phyloP scores from a whole-genome alignment of 1,140 invertebrate genomes.

The Nixonia krombeini region DNA sequence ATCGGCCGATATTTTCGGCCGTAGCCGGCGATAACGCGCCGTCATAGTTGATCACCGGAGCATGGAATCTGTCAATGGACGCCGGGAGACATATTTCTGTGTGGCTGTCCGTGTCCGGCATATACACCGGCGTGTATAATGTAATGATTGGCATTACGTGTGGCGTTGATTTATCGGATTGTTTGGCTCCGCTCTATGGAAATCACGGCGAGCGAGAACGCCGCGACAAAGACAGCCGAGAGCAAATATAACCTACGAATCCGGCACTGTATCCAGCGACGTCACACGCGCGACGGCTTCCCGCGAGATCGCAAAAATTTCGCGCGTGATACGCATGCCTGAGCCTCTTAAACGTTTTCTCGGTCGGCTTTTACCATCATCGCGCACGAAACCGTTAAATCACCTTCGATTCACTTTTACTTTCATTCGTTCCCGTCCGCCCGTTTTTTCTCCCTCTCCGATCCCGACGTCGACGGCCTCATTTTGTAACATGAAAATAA shows the following conservation, averaged over 20 bases:
- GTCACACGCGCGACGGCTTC: constrained; percentile 26
- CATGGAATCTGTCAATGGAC: constrained; percentile 47
- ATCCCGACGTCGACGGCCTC: too few species aligned
- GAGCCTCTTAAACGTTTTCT: constrained; percentile 39
- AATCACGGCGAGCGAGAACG: too few species aligned
- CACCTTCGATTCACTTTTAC: background rate
- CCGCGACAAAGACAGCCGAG: too few species aligned
- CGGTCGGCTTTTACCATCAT: constrained; percentile 38
- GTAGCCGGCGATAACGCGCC: too few species aligned
- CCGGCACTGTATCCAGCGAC: too few species aligned
- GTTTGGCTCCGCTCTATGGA: constrained; percentile 46
- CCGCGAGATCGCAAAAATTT: constrained; percentile 40
- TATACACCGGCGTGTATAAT: constrained; percentile 34
- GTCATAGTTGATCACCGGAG: constrained; percentile 44
- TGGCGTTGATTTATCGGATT: constrained; percentile 50
- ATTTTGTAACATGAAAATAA: too few species aligned
- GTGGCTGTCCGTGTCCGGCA: constrained; percentile 40
- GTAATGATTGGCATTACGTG: constrained; percentile 52
- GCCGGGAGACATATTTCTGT: constrained; percentile 44
- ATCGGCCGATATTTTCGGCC: too few species aligned
- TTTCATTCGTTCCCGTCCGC: too few species aligned
- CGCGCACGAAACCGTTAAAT: constrained; percentile 36
- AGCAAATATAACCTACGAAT: too few species aligned
- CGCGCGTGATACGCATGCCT: constrained; percentile 48
- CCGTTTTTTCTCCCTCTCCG: too few species aligned